A percentile compares a stretch with the other conserved stretches of the same genome.
Conservation (phyloP, 2,113 vertebrate genomes). For the Lagenorhynchus albirostris region DNA sequence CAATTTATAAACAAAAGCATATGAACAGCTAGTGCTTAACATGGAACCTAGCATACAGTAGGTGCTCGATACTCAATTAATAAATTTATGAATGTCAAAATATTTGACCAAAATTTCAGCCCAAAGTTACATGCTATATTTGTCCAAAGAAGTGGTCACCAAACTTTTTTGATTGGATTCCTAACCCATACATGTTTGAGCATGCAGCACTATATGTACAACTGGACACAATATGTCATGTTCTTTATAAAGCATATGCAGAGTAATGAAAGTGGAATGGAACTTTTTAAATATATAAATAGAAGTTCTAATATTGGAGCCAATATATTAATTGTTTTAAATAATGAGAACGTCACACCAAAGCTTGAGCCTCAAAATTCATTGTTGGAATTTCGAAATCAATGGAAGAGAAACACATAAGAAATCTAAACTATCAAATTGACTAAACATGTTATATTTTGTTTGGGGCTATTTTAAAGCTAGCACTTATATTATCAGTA, state of each 20-base stretch:
- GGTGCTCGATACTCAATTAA: not conserved
- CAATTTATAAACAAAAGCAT: constrained; percentile 62
- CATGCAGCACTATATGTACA: not conserved
- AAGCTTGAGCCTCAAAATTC: not conserved
- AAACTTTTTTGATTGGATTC: not conserved
- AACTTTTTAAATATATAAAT: not conserved
- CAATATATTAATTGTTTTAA: not conserved
- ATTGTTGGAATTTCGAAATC: not conserved
- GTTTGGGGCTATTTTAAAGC: not conserved
- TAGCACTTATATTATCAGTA: not conserved
- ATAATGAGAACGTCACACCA: not conserved
- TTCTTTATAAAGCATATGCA: not conserved
- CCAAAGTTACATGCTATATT: not conserved
- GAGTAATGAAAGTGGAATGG: not conserved
- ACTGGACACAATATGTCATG: not conserved
- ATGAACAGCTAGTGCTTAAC: not conserved
- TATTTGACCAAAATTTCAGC: not conserved
- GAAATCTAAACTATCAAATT: not conserved
- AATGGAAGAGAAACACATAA: not conserved
- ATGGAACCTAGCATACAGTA: not conserved
- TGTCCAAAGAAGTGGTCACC: not conserved
- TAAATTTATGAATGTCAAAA: constrained; percentile 42
- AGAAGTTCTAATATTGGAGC: not conserved
- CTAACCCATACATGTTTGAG: not conserved
- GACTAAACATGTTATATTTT: not conserved